Evolutionary conservation across 2,113 vertebrate genomes (phyloP), one percentile per base, ranked within the genome.

Genomic region (Pluvianellus socialis): DNA sequence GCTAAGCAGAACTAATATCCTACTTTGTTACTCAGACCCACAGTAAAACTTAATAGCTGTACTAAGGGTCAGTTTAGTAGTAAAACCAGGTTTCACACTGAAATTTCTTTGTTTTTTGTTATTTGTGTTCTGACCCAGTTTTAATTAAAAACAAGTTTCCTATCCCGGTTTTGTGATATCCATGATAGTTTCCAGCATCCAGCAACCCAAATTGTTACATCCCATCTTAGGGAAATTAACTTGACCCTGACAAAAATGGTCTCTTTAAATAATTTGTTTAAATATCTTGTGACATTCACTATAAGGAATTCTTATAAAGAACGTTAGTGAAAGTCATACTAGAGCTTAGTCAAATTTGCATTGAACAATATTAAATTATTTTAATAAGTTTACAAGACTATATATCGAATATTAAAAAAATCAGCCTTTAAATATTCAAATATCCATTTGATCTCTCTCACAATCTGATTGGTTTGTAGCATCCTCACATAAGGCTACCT

Each of bases 1-100:
- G 30, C 58, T 97, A 95, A 95, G 84, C 12, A 21, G 70, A 95
- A 92, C 61, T 95, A 95, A 97, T 93, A 91, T 79, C 72, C 55
- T 73, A 55, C 55, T 68, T 66, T 92, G 38, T 76, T 84, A 65
- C 22, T 0, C 0, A 35, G 30, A 92, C 86, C 26, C 38, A 81
- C 53, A 95, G 24, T 71, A 92, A 94, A 88, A 93, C 55, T 71
- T 89, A 96, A 88, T 61, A 92, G 18, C 47, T 88, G 52, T 95
- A 75, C 28, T 30, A 88, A 24, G 52, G 6, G 40, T 87, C 65
- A 77, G 17, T 61, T 81, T 93, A 68, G 24, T 42, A 85, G 47
- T 55, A 92, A 95, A 94, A 7, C 1, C 26, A 81, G 14, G 4
- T 14, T 83, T 72, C 84, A 33, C 4, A 1, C 6, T 32, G 14